A percentile compares a stretch with the other conserved stretches of the same genome.
Evolutionary conservation across 2,113 vertebrate species (phyloP).

Genomic region (Hippocampus barbouri): DNA sequence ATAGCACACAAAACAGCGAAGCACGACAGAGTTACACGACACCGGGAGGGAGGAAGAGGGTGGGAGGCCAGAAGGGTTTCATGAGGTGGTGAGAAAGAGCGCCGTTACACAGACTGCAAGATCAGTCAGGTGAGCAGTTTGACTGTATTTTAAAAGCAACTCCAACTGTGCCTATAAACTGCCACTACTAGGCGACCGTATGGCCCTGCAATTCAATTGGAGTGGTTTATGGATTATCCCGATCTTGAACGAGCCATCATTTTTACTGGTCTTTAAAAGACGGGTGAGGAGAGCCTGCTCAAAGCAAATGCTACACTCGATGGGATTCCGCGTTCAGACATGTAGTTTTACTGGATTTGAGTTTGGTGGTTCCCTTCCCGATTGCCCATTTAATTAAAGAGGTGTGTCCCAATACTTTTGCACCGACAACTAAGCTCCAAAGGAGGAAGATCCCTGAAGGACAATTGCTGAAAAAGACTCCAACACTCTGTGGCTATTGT

Average conservation of each 20-base stretch:
- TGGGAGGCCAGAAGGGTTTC: background rate
- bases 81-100: background rate
- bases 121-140: background rate
- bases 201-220: too few species aligned
- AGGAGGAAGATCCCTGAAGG: background rate
- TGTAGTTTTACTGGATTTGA: background rate
- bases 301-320: too few species aligned
- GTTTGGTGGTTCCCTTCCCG: too few species aligned
- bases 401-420: background rate
- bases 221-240: too few species aligned
- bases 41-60: background rate
- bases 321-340: too few species aligned
- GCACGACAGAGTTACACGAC: conserved; percentile 4
- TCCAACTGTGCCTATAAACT: too few species aligned
- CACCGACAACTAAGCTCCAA: background rate
- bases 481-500: background rate
- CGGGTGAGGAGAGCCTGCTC: too few species aligned
- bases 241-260: too few species aligned
- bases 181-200: too few species aligned
- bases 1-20: conserved; percentile 2
- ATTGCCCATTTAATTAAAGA: background rate
- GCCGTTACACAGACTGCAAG: conserved; percentile 1
- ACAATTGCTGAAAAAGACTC: background rate
- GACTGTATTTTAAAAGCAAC: too few species aligned
- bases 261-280: too few species aligned